Conservation (phyloP, 2,113 vertebrate species). For the Holacanthus passer region DNA sequence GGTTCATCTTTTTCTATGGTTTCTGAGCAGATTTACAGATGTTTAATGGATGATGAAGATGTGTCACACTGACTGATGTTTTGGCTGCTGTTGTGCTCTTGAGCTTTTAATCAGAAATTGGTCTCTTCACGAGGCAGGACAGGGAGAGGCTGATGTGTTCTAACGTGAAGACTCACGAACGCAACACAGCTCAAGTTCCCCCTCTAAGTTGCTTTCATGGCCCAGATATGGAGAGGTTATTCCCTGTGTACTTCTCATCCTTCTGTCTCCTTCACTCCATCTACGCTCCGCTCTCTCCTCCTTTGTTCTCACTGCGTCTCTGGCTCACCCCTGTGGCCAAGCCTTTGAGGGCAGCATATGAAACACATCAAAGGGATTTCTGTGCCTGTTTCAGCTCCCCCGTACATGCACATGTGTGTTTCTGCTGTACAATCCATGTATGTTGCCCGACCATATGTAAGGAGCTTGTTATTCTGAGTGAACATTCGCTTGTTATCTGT, state of each 20-base stretch:
- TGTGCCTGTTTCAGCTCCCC: slow-evolving; percentile 11
- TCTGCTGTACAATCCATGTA: neutral
- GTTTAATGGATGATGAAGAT: too few species aligned
- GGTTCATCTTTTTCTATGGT: neutral
- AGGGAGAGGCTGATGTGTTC: neutral
- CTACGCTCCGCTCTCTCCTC: slow-evolving; percentile 14
- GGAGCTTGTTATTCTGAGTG: slow-evolving; percentile 14
- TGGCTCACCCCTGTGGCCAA: slow-evolving; percentile 44
- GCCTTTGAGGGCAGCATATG: slow-evolving; percentile 53
- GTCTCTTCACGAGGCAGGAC: neutral
- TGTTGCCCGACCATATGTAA: neutral
- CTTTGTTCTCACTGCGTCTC: slow-evolving; percentile 40
- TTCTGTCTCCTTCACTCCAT: slow-evolving; percentile 18
- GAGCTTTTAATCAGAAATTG: slow-evolving; percentile 2
- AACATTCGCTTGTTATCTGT: slow-evolving; percentile 10
- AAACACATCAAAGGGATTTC: slow-evolving; percentile 51
- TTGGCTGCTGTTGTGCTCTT: neutral
- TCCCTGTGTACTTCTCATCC: slow-evolving; percentile 24
- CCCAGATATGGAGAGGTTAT: slow-evolving; percentile 29
- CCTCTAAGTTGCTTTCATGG: neutral
- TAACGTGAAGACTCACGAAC: neutral
- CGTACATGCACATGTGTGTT: neutral
- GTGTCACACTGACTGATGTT: neutral
- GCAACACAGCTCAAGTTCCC: neutral
- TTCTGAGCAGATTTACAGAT: neutral